A percentile compares a stretch with the other conserved stretches of the same genome.
Conservation (phyloP, 2,113 vertebrate genomes). For the Ceuthmochares aereus region DNA sequence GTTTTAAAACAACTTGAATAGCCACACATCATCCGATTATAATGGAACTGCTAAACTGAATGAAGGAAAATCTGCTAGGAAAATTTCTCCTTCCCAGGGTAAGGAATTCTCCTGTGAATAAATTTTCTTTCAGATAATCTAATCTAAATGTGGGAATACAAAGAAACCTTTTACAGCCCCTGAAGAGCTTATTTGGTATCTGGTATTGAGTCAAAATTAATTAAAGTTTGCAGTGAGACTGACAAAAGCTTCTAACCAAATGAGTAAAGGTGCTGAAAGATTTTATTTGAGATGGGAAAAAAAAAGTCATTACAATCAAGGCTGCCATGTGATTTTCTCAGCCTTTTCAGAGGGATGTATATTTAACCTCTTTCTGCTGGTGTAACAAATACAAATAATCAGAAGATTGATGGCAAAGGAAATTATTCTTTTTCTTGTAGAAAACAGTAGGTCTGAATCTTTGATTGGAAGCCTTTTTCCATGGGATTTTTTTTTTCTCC, state of each 20-base stretch:
- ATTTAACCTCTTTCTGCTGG: neutral
- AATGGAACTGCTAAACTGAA: neutral
- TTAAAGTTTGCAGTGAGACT: neutral
- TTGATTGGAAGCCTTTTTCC: neutral
- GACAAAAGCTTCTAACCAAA: neutral
- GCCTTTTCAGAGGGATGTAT: neutral
- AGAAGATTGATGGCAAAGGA: neutral
- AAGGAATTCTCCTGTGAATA: neutral
- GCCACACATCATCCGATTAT: neutral
- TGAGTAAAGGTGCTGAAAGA: neutral
- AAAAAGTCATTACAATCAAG: neutral
- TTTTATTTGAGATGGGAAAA: neutral
- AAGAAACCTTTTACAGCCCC: neutral
- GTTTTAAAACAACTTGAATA: neutral
- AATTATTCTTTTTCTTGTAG: neutral
- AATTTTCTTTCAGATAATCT: neutral
- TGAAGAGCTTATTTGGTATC: neutral
- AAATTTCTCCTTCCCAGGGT: neutral
- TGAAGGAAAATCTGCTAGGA: neutral
- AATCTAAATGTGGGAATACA: neutral
- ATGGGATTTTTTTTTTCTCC: neutral
- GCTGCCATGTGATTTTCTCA: neutral
- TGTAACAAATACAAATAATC: neutral
- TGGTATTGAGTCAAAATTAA: neutral
- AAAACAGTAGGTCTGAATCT: neutral